Evolutionary conservation across 2,888 invertebrate species (phyloP).

Genomic region (Allacma fusca): DNA sequence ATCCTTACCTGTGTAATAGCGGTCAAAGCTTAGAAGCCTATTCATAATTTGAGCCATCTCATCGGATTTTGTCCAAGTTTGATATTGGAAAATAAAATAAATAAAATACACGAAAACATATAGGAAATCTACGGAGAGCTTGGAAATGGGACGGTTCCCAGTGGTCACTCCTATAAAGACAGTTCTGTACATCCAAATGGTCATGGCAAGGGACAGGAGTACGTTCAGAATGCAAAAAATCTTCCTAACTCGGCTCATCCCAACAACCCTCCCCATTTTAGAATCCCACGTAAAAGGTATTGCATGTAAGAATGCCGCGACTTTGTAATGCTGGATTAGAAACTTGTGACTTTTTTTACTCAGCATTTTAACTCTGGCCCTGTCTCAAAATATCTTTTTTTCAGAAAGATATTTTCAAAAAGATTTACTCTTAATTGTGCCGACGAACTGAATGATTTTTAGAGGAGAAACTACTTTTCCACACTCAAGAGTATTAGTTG

Average conservation of each 20-base stretch:
- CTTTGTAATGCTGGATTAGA: constrained; percentile 17
- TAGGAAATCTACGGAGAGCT: constrained; percentile 17
- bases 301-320: neutral
- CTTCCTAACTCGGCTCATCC: neutral
- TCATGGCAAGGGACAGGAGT: neutral
- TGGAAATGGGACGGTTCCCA: constrained; percentile 1
- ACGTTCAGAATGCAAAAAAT: neutral
- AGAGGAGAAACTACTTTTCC: too few species aligned
- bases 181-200: neutral
- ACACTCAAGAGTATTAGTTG: too few species aligned
- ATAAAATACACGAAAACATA: neutral
- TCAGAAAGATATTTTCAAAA: too few species aligned
- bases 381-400: too few species aligned
- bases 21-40: neutral
- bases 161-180: neutral
- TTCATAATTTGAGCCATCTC: constrained; percentile 24
- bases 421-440: too few species aligned
- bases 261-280: neutral
- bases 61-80: neutral
- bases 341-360: constrained; percentile 37
- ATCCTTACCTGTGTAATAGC: neutral
- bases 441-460: too few species aligned
- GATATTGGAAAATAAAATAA: neutral
- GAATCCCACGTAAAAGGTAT: constrained; percentile 32
- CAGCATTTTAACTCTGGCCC: constrained; percentile 5